Evolutionary conservation across 2,888 invertebrate genomes (phyloP), one percentile per base, ranked within the genome.

Genomic region (Chymomyza procnemis): DNA sequence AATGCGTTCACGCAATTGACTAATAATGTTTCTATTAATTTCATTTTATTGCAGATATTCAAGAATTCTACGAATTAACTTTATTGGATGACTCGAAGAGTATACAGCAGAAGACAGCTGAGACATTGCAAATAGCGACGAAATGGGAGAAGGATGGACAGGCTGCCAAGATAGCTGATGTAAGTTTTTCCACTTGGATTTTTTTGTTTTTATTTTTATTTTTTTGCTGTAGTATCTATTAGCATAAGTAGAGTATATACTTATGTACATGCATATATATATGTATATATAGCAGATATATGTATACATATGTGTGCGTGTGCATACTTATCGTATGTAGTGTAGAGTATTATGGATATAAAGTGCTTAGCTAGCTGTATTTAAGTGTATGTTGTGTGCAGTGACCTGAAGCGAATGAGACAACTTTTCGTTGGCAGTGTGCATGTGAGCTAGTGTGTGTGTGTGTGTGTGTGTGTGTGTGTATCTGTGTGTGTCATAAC

Each of bases 31-130:
- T 41, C 12, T 41, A 12, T 41, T 41, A 6, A 26, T 26, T 9
- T 41, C 12, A 12, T 0, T 41, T 41, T 12, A 14, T 93, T 93
- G 26, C 94, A 97, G 99, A 99, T 93, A 98, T 99, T 89, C 99
- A 99, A 93, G 99, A 99, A 92, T 99, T 99, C 92, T 99, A 99
- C 92, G 99, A 99, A 92, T 93, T 97, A 89, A 99, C 99, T 66
- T 93, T 99, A 79, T 93, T 99, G 89, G 98, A 99, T 92, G 98
- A 98, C 91, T 96, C 95, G 73, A 98, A 98, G 92, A 96, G 97
- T 71, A 94, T 97, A 82, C 97, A 97, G 92, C 97, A 98, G 92
- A 99, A 99, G 92, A 98, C 98, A 76, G 95, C 95, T 68, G 98
- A 98, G 92, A 97, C 98, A 64, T 94, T 98, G 90, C 95, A 97